phyloP scores from a whole-genome alignment of 2,888 invertebrate species.

The Tuta absoluta region DNA sequence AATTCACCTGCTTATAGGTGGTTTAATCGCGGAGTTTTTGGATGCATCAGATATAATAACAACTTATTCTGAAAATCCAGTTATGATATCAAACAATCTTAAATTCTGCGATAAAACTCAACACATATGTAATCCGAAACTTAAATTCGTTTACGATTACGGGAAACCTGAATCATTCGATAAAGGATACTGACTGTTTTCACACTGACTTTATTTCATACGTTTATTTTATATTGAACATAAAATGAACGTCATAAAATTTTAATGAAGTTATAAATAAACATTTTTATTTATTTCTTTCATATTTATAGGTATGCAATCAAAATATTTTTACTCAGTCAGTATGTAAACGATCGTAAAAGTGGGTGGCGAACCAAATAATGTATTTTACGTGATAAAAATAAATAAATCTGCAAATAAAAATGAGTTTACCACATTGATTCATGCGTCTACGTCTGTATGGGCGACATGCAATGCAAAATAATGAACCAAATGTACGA shows the following conservation, averaged over 20 bases:
- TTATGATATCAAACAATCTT: not conserved
- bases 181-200: conserved; percentile 22
- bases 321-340: conserved; percentile 30
- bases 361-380: conserved; percentile 46
- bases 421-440: conserved; percentile 48
- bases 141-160: not conserved
- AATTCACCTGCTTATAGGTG: too few species aligned
- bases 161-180: conserved; percentile 21
- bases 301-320: conserved; percentile 19
- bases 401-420: conserved; percentile 45
- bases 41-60: too few species aligned
- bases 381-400: conserved; percentile 42
- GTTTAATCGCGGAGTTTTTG: too few species aligned
- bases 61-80: too few species aligned
- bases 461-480: conserved; percentile 48
- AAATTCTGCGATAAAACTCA: not conserved
- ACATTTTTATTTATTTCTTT: conserved; percentile 8
- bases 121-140: not conserved
- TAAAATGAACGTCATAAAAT: conserved; percentile 21
- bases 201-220: conserved; percentile 16
- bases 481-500: conserved; percentile 42
- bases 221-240: conserved; percentile 4
- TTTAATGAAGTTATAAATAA: conserved; percentile 23
- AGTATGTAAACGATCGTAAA: conserved; percentile 47
- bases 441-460: conserved; percentile 50